Evolutionary conservation across 2,888 invertebrate genomes (phyloP), one percentile per base, ranked within the genome.

Genomic region (Anthrax anthrax): DNA sequence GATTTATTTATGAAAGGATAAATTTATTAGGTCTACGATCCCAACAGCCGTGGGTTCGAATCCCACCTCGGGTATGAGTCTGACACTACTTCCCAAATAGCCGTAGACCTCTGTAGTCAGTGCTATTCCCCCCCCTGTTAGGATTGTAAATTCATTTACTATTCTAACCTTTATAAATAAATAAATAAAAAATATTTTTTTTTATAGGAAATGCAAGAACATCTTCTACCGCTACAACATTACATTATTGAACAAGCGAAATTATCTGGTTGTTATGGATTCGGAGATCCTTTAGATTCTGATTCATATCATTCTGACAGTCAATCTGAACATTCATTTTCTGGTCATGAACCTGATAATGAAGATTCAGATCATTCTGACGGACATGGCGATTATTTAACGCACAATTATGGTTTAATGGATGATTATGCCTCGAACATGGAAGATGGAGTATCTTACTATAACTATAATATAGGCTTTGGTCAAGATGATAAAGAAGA

Each of bases 191-290:
- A 6, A 36, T 34, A 13, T 44, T 41, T 41, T 12, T 18, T 17
- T 17, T 47, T 17, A 16, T 13, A 63, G 53, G 72, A 77, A 50
- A 73, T 77, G 75, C 81, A 81, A 55, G 76, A 77, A 55, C 87
- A 88, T 62, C 69, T 89, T 51, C 65, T 88, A 58, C 89, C 89
- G 12, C 69, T 90, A 51, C 88, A 89, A 65, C 86, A 89, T 67
- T 90, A 89, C 60, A 83, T 90, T 55, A 75, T 90, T 58, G 88
- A 89, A 60, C 90, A 90, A 68, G 84, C 84, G 1, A 84, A 84
- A 54, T 50, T 57, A 5, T 52, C 66, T 73, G 83, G 80, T 57
- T 80, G 81, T 59, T 78, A 80, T 54, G 78, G 80, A 36, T 79
- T 81, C 58, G 79, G 77, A 34, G 77, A 77, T 60, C 75, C 77